Base-by-base conservation (phyloP, 1,140 invertebrate species). In the Muscidifurax raptorellus region DNA sequence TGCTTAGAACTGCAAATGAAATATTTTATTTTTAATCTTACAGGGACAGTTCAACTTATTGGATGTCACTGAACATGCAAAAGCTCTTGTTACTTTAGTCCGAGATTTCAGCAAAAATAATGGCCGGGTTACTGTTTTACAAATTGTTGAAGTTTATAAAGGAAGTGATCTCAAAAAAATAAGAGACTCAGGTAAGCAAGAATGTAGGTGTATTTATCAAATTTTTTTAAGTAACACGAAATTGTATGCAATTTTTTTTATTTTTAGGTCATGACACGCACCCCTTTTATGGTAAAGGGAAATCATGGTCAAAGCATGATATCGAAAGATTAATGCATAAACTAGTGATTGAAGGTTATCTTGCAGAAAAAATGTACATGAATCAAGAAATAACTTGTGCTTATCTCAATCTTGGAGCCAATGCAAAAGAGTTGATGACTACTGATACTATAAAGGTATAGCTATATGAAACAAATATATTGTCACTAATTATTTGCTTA, bases 121-220 rank as follows among this genome's bases (percentile, higher is more conserved):
- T 22, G 92, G 93, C 2, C 95, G 95, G 88, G 96, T 95, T 89
- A 98, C 97, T 25, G 90, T 98, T 32, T 93, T 97, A 81, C 96
- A 98, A 90, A 94, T 98, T 76, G 95, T 96, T n/a, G 97, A 98
- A 87, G 95, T 98, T 47, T 96, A 97, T 80, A 97, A 96, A 92
- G 98, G 97, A 80, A 94, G 94, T 52, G 94, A 94, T 90, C 93
- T 94, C 2, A 95, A 96, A 88, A 96, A 96, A 90, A 93, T 95
- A 18, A 87, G 93, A 47, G 91, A 93, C 2, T 82, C 87, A 85
- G 93, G 94, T 94, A 91, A n/a, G 44, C 79, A 69, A 44, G 32
- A 27, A 22, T 6, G 0, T 59, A 30, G 22, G 30, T 22, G n/a
- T n/a, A n/a, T 30, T 28, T 6, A 69, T 28, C 2, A 30, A 28